phyloP scores from a whole-genome alignment of 2,888 invertebrate species.

The Drosophila lacicola region DNA sequence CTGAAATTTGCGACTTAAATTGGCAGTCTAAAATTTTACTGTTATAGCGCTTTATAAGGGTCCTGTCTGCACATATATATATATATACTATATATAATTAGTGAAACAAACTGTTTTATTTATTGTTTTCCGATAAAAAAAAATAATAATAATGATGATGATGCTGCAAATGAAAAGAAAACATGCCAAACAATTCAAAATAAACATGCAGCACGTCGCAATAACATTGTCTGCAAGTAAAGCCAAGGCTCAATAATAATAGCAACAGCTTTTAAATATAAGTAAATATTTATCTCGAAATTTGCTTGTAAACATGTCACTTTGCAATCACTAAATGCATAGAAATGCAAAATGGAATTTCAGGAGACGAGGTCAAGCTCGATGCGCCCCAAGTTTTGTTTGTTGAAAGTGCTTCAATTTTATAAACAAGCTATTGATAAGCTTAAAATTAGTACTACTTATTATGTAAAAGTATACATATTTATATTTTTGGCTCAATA shows the following conservation, averaged over 20 bases:
- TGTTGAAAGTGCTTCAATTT: neutral
- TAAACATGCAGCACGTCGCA: conserved; percentile 38
- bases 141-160: neutral
- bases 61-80: neutral
- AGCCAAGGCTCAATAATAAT: conserved; percentile 7
- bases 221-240: neutral
- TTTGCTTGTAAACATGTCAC: conserved; percentile 50
- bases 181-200: conserved; percentile 61
- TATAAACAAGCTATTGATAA: neutral
- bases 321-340: conserved; percentile 21
- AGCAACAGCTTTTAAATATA: conserved; percentile 12
- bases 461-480: neutral
- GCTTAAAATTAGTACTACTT: neutral
- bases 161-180: conserved; percentile 65
- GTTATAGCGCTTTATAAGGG: conserved; percentile 13
- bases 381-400: neutral
- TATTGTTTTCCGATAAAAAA: conserved; percentile 24
- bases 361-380: conserved; percentile 9
- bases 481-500: too few relatives aligned
- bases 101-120: conserved; percentile 6
- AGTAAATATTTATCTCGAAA: conserved; percentile 31
- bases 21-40: conserved; percentile 33
- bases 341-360: neutral
- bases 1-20: conserved; percentile 30
- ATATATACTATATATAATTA: conserved; percentile 14